Evolutionary conservation across 2,888 invertebrate species (phyloP).

Genomic region (Alloplasta piceator): DNA sequence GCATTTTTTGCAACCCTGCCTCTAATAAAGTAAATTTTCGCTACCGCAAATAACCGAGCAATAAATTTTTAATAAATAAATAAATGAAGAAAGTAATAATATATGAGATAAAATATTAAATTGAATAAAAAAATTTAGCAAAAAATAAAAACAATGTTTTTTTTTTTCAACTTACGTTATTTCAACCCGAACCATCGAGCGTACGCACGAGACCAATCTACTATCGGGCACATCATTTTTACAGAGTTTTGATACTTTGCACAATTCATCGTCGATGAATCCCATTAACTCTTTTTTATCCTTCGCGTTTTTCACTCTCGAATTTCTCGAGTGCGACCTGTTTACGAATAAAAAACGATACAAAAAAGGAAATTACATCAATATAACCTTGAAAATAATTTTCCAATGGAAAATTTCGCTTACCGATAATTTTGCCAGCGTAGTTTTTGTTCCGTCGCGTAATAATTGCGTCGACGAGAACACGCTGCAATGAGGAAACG

Average conservation of each 20-base stretch:
- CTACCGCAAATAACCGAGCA: too few species aligned
- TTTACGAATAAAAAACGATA: neutral
- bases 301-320: neutral
- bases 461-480: too few species aligned
- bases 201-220: slow-evolving; percentile 88
- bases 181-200: slow-evolving; percentile 87
- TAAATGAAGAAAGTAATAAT: too few species aligned
- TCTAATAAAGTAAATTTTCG: too few species aligned
- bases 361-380: slow-evolving; percentile 5
- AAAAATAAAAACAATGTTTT: too few species aligned
- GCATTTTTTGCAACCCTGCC: too few species aligned
- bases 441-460: slow-evolving; percentile 2
- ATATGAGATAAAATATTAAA: too few species aligned
- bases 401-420: neutral
- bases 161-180: slow-evolving; percentile 84
- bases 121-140: too few species aligned
- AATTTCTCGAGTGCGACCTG: neutral
- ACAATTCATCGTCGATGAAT: slow-evolving; percentile 87
- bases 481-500: too few species aligned
- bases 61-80: too few species aligned
- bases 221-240: slow-evolving; percentile 86
- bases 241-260: slow-evolving; percentile 87
- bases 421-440: slow-evolving; percentile 7
- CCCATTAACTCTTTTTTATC: slow-evolving; percentile 83
- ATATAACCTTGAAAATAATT: slow-evolving; percentile 41